These are phyloP conservation scores for Gambusia yucatana DNA, from an alignment of 2,797 vertebrate genomes.

Conservation along the genomic window DNA sequence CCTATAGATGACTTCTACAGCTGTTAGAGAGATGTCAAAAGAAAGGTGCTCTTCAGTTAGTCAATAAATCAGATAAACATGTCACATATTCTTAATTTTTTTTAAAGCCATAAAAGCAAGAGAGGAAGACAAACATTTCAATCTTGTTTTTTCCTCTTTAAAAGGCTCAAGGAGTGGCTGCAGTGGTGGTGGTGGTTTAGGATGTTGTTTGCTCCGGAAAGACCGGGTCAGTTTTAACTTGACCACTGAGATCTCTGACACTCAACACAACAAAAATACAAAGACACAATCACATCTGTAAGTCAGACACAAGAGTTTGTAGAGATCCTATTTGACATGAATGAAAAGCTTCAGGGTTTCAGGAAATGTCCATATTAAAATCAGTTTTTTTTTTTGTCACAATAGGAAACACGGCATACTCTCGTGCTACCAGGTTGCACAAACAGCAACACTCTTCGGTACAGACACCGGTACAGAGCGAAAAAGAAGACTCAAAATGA, in stretches of 20 bases:
- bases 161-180: slow-evolving; percentile 59
- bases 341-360: not conserved
- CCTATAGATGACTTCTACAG: not conserved
- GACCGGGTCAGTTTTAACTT: slow-evolving; percentile 34
- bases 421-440: not conserved
- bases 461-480: not conserved
- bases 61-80: slow-evolving; percentile 5
- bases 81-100: slow-evolving; percentile 13
- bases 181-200: slow-evolving; percentile 42
- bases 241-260: slow-evolving; percentile 24
- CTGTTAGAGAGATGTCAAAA: not conserved
- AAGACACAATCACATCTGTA: not conserved
- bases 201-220: slow-evolving; percentile 77
- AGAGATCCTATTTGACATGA: slow-evolving; percentile 12
- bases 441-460: not conserved
- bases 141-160: slow-evolving; percentile 53
- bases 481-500: not conserved
- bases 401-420: not conserved
- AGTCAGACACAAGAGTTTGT: slow-evolving; percentile 41
- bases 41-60: not conserved
- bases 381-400: not conserved
- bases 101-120: slow-evolving; percentile 36
- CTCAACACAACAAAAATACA: slow-evolving; percentile 9
- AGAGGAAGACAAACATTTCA: slow-evolving; percentile 40
- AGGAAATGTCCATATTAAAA: not conserved